These are phyloP conservation scores for Platygyra sinensis DNA, from an alignment of 64 coral and sea anemone species.

Conservation along the genomic window DNA sequence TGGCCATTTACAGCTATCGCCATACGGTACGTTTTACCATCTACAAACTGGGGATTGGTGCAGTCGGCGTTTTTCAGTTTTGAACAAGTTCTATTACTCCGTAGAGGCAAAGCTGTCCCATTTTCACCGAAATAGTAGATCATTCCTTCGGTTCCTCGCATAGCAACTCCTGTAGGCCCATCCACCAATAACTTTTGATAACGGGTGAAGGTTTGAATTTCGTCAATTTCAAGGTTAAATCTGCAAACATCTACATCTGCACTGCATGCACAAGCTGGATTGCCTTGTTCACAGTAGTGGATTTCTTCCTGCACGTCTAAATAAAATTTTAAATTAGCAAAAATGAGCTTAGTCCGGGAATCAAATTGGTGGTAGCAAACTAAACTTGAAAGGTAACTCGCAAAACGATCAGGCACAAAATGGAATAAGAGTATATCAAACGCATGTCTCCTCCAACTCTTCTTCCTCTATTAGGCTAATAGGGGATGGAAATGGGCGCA, in stretches of 20 bases:
- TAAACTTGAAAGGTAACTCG: neutral
- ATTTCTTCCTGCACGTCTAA: neutral
- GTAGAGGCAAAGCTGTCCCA: neutral
- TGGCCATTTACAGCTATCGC: conserved; percentile 70
- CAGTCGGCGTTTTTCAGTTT: neutral
- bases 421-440: too few species aligned
- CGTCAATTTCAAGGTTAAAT: conserved; percentile 34
- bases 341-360: too few species aligned
- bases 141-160: conserved; percentile 28
- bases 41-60: conserved; percentile 32
- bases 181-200: conserved; percentile 7
- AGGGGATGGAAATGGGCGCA: too few species aligned
- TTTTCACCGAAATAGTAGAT: neutral
- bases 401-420: neutral
- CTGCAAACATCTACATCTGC: neutral
- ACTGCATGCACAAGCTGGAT: conserved; percentile 16
- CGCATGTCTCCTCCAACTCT: neutral
- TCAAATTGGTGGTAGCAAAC: neutral
- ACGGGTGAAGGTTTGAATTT: conserved; percentile 26
- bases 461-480: too few species aligned
- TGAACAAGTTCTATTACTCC: neutral
- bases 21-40: conserved; percentile 50
- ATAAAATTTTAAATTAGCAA: too few species aligned
- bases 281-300: neutral
- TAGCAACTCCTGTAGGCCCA: neutral